Base-by-base conservation (phyloP, 2,888 invertebrate species). In the Vannuccia rotundouncinata region DNA sequence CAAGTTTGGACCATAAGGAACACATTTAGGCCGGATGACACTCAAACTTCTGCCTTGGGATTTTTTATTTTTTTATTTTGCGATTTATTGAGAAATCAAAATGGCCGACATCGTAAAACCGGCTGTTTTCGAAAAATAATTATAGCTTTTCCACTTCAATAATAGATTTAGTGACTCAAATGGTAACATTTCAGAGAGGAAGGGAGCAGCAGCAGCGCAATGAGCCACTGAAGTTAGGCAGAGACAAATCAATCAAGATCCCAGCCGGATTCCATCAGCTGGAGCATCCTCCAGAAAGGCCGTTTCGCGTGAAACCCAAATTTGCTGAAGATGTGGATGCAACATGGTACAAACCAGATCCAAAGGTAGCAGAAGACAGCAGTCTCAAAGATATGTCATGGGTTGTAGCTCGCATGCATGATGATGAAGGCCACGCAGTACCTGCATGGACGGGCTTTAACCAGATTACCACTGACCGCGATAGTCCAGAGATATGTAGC, bases 311-410 rank as follows among this genome's bases (percentile, higher is more conserved):
- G 17, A 22, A 66, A 22, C 66, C 66, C 10, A n/a, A n/a, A 66
- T 66, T 66, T 66, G 25, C 66, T 22, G 25, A 5, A 5, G 17
- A 5, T 66, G 25, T 66, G 10, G 66, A 66, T 22, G 25, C 10
- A 22, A 22, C 66, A n/a, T 66, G 66, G 66, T 66, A n/a, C 25
- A 66, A 66, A 66, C 66, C 66, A n/a, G 66, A 66, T 66, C 10
- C 66, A 66, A 45, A 45, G 45, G 45, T 45, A 45, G 45, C 45
- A 45, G 45, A 45, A 45, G 66, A 66, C 66, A 66, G 66, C 25
- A 22, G 25, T n/a, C 17, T 22, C 10, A 66, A 5, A 22, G 66
- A 66, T 66, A 66, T 66, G 66, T 5, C 66, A n/a, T 66, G 10
- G 17, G 10, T 66, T 22, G 17, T 66, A 22, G 17, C 17, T n/a